These are phyloP conservation scores for Amazona finschi DNA, from an alignment of 2,797 vertebrate genomes.

Conservation along the genomic window DNA sequence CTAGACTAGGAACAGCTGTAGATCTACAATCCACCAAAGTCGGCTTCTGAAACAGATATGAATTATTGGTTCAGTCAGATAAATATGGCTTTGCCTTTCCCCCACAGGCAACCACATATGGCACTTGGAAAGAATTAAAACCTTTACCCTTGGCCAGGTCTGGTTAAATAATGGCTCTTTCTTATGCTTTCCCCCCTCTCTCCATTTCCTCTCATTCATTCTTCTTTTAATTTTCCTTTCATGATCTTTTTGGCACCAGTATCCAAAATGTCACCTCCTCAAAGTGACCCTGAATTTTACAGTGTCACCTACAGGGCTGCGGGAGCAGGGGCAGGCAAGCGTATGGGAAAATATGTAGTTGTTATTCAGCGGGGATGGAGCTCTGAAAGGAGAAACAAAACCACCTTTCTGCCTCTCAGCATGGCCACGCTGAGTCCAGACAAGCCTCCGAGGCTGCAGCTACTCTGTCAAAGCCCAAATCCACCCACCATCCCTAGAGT, in stretches of 20 bases:
- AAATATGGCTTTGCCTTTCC: constrained; percentile 63
- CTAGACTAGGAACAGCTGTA: constrained; percentile 74
- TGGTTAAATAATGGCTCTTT: constrained; percentile 68
- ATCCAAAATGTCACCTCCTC: constrained; percentile 53
- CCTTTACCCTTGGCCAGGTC: constrained; percentile 55
- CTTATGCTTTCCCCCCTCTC: constrained; percentile 46
- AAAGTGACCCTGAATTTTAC: constrained; percentile 54
- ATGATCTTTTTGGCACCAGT: constrained; percentile 47
- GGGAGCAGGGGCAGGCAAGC: neutral
- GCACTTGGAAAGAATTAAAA: constrained; percentile 75
- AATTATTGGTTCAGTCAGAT: constrained; percentile 75
- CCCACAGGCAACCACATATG: constrained; percentile 66
- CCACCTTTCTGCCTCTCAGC: constrained; percentile 15
- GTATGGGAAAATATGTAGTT: neutral
- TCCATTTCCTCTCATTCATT: constrained; percentile 65
- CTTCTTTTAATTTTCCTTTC: constrained; percentile 61
- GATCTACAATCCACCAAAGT: constrained; percentile 67
- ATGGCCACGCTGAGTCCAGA: accelerated
- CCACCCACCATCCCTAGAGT: accelerated
- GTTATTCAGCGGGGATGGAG: neutral
- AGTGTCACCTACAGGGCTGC: constrained; percentile 56
- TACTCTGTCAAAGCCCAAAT: accelerated
- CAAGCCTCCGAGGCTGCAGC: neutral
- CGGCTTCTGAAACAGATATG: constrained; percentile 76
- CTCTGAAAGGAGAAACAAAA: constrained; percentile 7